Conservation (phyloP, 2,888 invertebrate species). For the Macroteleia sp. region DNA sequence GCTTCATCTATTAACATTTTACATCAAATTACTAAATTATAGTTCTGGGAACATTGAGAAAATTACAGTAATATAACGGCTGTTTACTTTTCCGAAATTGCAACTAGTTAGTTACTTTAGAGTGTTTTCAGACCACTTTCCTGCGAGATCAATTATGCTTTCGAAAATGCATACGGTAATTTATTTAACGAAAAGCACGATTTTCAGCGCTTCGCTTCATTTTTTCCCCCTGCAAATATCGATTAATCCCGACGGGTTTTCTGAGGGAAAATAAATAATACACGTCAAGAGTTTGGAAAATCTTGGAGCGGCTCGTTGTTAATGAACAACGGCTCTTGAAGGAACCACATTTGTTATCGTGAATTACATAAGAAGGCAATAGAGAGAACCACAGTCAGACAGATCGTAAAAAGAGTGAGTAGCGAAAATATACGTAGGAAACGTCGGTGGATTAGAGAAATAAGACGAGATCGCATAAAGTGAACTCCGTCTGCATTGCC, state of each 20-base stretch:
- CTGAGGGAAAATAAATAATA: conserved; percentile 30
- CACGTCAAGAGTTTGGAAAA: conserved; percentile 30
- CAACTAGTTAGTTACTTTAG: not conserved
- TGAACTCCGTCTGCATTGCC: conserved; percentile 23
- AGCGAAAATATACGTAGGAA: conserved; percentile 42
- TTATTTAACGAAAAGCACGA: not conserved
- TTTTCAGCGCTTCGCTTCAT: conserved; percentile 4
- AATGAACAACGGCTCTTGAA: conserved; percentile 75
- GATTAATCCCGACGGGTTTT: conserved; percentile 31
- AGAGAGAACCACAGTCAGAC: conserved; percentile 33
- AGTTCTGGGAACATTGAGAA: not conserved
- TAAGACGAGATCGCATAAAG: conserved; percentile 42
- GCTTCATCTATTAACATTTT: too few relatives aligned
- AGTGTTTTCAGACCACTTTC: conserved; percentile 5
- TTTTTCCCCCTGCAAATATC: conserved; percentile 2
- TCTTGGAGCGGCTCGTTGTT: conserved; percentile 19
- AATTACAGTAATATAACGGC: conserved; percentile 12
- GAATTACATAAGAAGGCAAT: conserved; percentile 67
- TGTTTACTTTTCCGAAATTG: conserved; percentile 30
- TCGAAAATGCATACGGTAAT: conserved; percentile 7
- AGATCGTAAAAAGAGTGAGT: conserved; percentile 42
- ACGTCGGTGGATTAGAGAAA: conserved; percentile 45
- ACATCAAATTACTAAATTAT: not conserved
- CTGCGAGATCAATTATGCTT: conserved; percentile 1
- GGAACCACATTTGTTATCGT: conserved; percentile 78